phyloP scores from a whole-genome alignment of 2,888 invertebrate species.

The Lasioglossum villosulum region DNA sequence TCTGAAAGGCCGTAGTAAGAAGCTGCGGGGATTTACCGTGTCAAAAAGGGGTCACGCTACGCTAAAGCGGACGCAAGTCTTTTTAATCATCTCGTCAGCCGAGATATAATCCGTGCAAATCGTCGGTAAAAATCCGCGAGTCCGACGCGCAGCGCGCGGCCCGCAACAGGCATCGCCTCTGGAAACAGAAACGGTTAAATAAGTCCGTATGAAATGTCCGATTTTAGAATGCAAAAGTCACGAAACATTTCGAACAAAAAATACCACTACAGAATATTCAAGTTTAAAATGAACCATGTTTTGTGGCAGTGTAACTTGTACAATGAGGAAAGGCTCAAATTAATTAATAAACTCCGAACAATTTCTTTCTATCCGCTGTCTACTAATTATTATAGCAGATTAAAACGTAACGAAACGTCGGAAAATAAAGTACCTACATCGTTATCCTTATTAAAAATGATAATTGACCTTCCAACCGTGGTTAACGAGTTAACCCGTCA shows the following conservation, averaged over 20 bases:
- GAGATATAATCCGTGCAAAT: slow-evolving; percentile 50
- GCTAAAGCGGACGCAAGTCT: slow-evolving; percentile 41
- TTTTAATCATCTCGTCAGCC: slow-evolving; percentile 60
- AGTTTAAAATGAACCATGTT: no score
- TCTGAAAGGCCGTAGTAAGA: slow-evolving; percentile 55
- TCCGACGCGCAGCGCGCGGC: neutral
- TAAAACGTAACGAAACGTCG: neutral
- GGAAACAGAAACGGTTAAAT: neutral
- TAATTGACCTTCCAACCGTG: neutral
- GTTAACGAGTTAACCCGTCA: neutral
- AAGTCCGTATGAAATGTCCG: neutral
- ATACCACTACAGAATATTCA: no score
- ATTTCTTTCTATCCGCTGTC: no score
- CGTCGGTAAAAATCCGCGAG: slow-evolving; percentile 45
- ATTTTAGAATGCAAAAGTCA: no score
- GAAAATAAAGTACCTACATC: neutral
- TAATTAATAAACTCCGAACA: no score
- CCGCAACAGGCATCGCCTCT: slow-evolving; percentile 45
- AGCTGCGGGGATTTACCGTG: slow-evolving; percentile 59
- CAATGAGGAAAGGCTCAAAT: no score
- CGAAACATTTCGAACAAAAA: no score
- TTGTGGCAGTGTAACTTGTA: no score
- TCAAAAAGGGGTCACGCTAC: slow-evolving; percentile 59
- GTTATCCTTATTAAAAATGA: neutral
- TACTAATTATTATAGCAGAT: neutral